These are phyloP conservation scores for Chymomyza costata DNA, from an alignment of 1,140 invertebrate genomes.

Conservation along the genomic window DNA sequence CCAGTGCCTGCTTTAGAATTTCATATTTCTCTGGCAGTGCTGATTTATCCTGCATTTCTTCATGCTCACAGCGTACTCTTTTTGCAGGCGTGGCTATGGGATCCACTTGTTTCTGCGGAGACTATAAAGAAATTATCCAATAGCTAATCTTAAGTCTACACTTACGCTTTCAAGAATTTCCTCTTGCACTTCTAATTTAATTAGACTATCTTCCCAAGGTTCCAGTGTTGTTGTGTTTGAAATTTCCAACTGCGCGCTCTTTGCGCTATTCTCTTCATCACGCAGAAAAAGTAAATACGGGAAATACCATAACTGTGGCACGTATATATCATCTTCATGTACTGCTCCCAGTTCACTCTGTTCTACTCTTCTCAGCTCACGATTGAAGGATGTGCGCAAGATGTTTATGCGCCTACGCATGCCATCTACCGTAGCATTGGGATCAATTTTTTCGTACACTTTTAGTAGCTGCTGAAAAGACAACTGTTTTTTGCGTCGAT, in stretches of 20 bases:
- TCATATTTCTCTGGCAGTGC: not conserved
- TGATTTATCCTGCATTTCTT: not conserved
- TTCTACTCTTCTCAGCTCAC: constrained; percentile 25
- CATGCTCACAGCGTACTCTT: not conserved
- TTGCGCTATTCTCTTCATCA: not conserved
- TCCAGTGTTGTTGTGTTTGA: too few relatives aligned
- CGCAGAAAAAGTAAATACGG: constrained; percentile 15
- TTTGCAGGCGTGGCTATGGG: not conserved
- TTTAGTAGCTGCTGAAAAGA: constrained; percentile 1
- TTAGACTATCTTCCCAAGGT: too few relatives aligned
- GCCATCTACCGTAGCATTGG: constrained; percentile 13
- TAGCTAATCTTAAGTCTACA: too few relatives aligned
- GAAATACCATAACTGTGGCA: constrained; percentile 32
- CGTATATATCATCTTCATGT: constrained; percentile 3
- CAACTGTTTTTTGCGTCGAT: not conserved
- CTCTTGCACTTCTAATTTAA: too few relatives aligned
- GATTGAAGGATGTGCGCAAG: constrained; percentile 20
- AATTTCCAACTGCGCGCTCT: not conserved
- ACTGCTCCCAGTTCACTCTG: not conserved
- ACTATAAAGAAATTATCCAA: constrained; percentile 2
- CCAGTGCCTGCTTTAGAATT: not conserved
- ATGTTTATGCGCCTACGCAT: constrained; percentile 23
- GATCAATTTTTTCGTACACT: constrained; percentile 16
- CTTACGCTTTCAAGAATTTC: not conserved
- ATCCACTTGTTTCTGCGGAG: not conserved